Evolutionary conservation across 2,888 invertebrate species (phyloP), one percentile per base, ranked within the genome.

Genomic region (Cheilosia pagana): DNA sequence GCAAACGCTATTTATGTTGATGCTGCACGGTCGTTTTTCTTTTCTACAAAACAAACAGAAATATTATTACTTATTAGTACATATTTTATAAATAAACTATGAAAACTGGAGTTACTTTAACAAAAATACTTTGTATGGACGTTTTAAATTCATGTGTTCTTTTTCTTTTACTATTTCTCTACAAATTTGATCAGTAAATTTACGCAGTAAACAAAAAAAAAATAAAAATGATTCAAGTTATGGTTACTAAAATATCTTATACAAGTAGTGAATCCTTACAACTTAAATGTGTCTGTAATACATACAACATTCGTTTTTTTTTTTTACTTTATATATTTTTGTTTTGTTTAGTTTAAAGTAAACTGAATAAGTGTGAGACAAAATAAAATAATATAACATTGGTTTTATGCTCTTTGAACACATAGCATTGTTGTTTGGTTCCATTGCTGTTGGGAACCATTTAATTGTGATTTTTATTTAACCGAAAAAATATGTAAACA

Each of bases 61-160:
- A 28, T 21, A 62, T 76, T 67, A 76, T 79, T 63, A 59, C 68
- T 59, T 83, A 76, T 74, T 68, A 55, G 50, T 52, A 65, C 28
- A 28, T 28, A 28, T 68, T 25, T 48, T 53, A 60, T 68, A 70
- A 76, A 63, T 70, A 83, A 83, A 78, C 78, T 78, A 83, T 78
- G 48, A 68, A 83, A 83, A 79, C 68, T 81, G 75, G 65, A 76
- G 75, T 81, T 85, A 60, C 31, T 81, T 85, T 85, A 85, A 85
- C 81, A 85, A 79, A 83, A 85, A 35, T 85, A 79, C 79, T 78
- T 70, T 79, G 77, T 65, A 85, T 85, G 85, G 85, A 85, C 85
- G 85, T 79, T 81, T 74, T 62, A 41, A 71, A 45, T 41, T 75
- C 35, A 39, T 57, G 28, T 53, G 53, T 28, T 53, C 45, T 60